Evolutionary conservation across 23 tunicate species (phyloP).

Genomic region (Botrylloides violaceus): DNA sequence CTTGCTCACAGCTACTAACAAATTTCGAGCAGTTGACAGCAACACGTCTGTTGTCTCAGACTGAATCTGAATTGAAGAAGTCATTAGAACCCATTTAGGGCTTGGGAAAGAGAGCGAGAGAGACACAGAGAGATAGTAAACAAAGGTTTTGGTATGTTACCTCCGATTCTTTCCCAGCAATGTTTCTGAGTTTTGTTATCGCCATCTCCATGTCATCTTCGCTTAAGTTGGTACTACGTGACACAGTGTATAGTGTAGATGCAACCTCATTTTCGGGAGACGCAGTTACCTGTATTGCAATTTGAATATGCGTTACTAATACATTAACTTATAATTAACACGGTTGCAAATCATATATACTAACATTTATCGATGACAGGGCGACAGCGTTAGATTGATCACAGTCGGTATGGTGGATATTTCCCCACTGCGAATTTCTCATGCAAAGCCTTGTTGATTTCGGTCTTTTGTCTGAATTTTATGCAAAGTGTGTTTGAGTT

Average conservation of each 20-base stretch:
- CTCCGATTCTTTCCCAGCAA: neutral
- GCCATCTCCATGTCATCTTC: neutral
- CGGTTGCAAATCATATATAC: too few relatives aligned
- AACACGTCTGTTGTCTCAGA: neutral
- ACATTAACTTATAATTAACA: neutral
- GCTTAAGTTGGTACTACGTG: neutral
- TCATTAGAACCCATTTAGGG: too few relatives aligned
- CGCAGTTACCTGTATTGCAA: neutral
- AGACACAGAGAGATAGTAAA: too few relatives aligned
- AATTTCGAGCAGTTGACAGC: neutral
- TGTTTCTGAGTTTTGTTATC: neutral
- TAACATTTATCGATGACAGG: neutral
- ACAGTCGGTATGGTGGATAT: neutral
- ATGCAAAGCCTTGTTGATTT: neutral
- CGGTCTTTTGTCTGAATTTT: neutral
- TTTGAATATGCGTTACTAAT: neutral
- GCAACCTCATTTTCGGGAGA: neutral
- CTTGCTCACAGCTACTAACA: too few relatives aligned
- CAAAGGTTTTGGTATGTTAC: neutral
- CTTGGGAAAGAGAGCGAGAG: too few relatives aligned
- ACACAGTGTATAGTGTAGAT: neutral
- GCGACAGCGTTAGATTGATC: neutral
- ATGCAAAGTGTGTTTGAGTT: too few relatives aligned
- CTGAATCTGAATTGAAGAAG: neutral
- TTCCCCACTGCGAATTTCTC: neutral